A percentile compares a stretch with the other conserved stretches of the same genome.
These are phyloP conservation scores for Oreochromis grahami DNA, from an alignment of 2,797 vertebrate species.

Conservation along the genomic window DNA sequence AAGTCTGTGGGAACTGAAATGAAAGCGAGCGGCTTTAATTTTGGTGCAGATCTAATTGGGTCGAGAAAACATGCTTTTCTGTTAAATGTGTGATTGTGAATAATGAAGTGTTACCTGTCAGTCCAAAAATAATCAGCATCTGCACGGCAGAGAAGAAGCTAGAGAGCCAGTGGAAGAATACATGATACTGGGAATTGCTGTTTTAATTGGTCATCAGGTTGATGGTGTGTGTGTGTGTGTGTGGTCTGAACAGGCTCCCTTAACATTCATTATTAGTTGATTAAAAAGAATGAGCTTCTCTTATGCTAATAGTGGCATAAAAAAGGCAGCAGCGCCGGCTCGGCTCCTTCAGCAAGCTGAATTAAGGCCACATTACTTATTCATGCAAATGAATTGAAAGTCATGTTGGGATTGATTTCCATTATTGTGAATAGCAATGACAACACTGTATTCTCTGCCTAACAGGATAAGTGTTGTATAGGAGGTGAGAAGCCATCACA, in stretches of 20 bases:
- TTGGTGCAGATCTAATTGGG: constrained; percentile 53
- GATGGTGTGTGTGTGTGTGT: background rate
- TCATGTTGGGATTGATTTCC: constrained; percentile 76
- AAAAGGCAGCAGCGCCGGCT: constrained; percentile 38
- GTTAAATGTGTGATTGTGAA: constrained; percentile 55
- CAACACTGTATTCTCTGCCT: constrained; percentile 46
- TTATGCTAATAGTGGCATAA: constrained; percentile 73
- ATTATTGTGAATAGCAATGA: constrained; percentile 69
- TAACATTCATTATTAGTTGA: constrained; percentile 75
- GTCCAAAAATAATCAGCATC: constrained; percentile 60
- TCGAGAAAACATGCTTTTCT: constrained; percentile 51
- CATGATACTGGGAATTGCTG: constrained; percentile 65
- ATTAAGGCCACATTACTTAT: constrained; percentile 74
- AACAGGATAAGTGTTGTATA: constrained; percentile 39
- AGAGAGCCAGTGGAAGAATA: constrained; percentile 32
- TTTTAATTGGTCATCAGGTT: constrained; percentile 75
- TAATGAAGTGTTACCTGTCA: constrained; percentile 68
- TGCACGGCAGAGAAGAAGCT: constrained; percentile 23
- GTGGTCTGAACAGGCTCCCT: constrained; percentile 66
- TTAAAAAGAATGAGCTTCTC: constrained; percentile 73
- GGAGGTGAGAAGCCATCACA: constrained; percentile 45
- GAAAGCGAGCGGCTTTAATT: constrained; percentile 51
- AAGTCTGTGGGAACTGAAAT: constrained; percentile 38
- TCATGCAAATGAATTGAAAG: constrained; percentile 78
- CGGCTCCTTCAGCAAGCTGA: constrained; percentile 58